Evolutionary conservation across 30 jellyfish, hydroid and myxozoan species (phyloP), one percentile per base, ranked within the genome.

Genomic region (Hydra vulgaris): DNA sequence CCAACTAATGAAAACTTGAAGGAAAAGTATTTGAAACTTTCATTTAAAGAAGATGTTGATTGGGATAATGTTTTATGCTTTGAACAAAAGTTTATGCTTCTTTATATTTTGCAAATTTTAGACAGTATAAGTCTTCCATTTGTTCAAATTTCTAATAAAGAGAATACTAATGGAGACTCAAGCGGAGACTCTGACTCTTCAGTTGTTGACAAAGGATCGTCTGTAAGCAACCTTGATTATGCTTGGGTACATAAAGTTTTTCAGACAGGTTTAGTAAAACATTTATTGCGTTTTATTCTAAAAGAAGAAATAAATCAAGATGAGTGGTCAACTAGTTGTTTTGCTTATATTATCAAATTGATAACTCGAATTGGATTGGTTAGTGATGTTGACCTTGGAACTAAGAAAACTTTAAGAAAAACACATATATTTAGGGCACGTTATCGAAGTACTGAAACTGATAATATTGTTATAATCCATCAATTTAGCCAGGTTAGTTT

Each of bases 361-460:
- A 25, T 94, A 78, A 94, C 99, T 12, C 81, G 96, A 70, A 82
- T 94, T 70, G 99, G 99, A 7, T 94, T 95, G 27, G 95, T 85
- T 15, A 61, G 75, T 15, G 95, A 79, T 21, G 90, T 75, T 27
- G 95, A 84, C 17, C 88, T 76, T 21, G 76, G 54, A 18, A 92
- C 83, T 5, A 89, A 80, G 23, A 87, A 86, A 77, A 83, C 92
- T 0, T 81, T 25, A 26, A 27, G 61, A 55, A 74, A 56, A 26
- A 69, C 83, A 21, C 96, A 83, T 74, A 95, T 94, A 7, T 94
- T 94, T 52, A 77, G 99, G 72, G 96, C 99, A 53, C 82, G 99
- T 53, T 94, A 94, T 70, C 81, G 95, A 70, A 94, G 99, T 76
- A 88, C 95, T 7, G 99, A 94, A 71, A 96, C 96, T 26, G 99